phyloP scores from a whole-genome alignment of 1,140 invertebrate species.

The Pseudobourletiella spinata region DNA sequence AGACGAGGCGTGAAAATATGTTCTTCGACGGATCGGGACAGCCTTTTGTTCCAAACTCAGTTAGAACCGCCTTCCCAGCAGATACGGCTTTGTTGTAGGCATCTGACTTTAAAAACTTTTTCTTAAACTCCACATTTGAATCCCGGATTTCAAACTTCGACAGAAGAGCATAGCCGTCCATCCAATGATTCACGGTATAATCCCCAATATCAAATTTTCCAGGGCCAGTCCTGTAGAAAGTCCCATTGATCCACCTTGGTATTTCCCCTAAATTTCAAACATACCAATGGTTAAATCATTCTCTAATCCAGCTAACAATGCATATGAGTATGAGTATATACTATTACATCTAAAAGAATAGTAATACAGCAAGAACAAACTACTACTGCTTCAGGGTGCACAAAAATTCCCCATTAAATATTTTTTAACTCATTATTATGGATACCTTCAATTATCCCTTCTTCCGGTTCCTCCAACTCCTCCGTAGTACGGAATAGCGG shows the following conservation, averaged over 20 bases:
- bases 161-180: slow-evolving; percentile 40
- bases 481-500: slow-evolving; percentile 27
- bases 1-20: slow-evolving; percentile 40
- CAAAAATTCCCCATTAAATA: no score
- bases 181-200: slow-evolving; percentile 24
- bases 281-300: no score
- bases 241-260: slow-evolving; percentile 15
- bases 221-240: not conserved
- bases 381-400: no score
- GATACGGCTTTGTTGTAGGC: slow-evolving; percentile 41
- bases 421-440: not conserved
- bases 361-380: no score
- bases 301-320: no score
- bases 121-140: slow-evolving; percentile 37
- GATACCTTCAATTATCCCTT: slow-evolving; percentile 22
- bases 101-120: slow-evolving; percentile 41
- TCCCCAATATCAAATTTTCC: slow-evolving; percentile 24
- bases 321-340: no score
- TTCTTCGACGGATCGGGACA: slow-evolving; percentile 42
- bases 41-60: slow-evolving; percentile 44
- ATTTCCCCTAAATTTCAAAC: slow-evolving; percentile 2
- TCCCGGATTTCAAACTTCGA: slow-evolving; percentile 40
- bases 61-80: slow-evolving; percentile 39
- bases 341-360: not conserved
- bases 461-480: slow-evolving; percentile 23